Conservation (phyloP, 2,888 invertebrate genomes). For the Corythucha ciliata region DNA sequence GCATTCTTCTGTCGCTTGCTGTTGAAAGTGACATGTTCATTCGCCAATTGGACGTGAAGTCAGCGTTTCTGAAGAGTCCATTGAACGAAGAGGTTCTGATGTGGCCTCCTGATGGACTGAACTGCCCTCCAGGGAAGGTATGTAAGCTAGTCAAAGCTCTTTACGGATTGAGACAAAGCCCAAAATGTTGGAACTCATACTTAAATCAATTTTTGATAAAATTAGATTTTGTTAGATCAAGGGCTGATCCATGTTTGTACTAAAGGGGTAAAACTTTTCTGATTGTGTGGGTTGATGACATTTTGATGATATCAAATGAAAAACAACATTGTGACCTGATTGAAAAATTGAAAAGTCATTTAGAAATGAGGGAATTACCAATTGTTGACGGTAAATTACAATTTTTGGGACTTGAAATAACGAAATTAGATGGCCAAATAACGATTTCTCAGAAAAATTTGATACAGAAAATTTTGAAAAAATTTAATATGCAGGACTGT, state of each 20-base stretch:
- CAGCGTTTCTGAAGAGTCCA: conserved; percentile 11
- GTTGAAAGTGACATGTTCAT: conserved; percentile 14
- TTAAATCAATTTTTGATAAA: conserved; percentile 9
- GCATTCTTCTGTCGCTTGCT: not conserved
- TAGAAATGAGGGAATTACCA: conserved; percentile 8
- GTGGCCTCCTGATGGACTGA: conserved; percentile 11
- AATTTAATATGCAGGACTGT: conserved; percentile 14
- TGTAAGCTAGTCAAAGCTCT: conserved; percentile 15
- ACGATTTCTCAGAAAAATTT: conserved; percentile 13
- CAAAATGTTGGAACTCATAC: conserved; percentile 16
- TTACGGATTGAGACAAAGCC: conserved; percentile 20
- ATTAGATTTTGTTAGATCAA: conserved; percentile 3
- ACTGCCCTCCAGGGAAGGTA: not conserved
- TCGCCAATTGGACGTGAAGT: conserved; percentile 13
- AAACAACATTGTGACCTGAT: not conserved
- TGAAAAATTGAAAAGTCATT: not conserved
- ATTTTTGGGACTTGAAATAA: conserved; percentile 18
- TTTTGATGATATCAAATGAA: conserved; percentile 12
- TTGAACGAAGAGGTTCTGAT: conserved; percentile 12
- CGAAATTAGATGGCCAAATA: conserved; percentile 8
- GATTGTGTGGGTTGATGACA: conserved; percentile 19
- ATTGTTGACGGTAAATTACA: not conserved
- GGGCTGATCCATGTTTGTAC: conserved; percentile 16
- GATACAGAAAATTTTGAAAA: conserved; percentile 14
- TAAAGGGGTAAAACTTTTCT: conserved; percentile 8